Evolutionary conservation across 2,888 invertebrate species (phyloP).

Genomic region (Chesias legatella): DNA sequence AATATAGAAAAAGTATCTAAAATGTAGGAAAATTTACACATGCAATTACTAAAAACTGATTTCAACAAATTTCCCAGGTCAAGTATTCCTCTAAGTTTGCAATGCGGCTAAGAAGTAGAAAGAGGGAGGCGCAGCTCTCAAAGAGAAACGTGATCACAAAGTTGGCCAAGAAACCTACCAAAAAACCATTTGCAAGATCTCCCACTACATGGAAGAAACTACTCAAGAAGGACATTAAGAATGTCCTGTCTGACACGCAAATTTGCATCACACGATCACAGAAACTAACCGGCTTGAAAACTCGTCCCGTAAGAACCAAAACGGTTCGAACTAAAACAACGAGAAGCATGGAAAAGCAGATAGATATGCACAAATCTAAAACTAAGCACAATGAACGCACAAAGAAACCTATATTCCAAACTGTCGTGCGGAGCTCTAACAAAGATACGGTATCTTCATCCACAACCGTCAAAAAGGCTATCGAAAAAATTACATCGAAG

Average conservation of each 20-base stretch:
- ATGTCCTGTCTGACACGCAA: slow-evolving; percentile 53
- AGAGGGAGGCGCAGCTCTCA: slow-evolving; percentile 80
- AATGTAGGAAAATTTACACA: too few species aligned
- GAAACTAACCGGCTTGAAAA: slow-evolving; percentile 41
- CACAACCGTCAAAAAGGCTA: slow-evolving; percentile 45
- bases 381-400: slow-evolving; percentile 52
- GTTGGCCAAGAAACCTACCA: slow-evolving; percentile 49
- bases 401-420: slow-evolving; percentile 68
- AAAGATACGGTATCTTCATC: slow-evolving; percentile 62
- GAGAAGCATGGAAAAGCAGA: slow-evolving; percentile 65
- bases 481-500: slow-evolving; percentile 42
- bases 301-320: slow-evolving; percentile 51
- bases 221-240: slow-evolving; percentile 55
- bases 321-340: slow-evolving; percentile 35
- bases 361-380: slow-evolving; percentile 51
- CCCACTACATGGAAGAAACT: slow-evolving; percentile 62
- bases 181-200: slow-evolving; percentile 44
- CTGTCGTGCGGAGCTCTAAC: slow-evolving; percentile 60
- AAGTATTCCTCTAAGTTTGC: slow-evolving; percentile 53
- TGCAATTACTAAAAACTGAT: not conserved
- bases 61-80: slow-evolving; percentile 45
- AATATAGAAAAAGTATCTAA: too few species aligned
- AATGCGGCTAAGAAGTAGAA: slow-evolving; percentile 86
- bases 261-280: slow-evolving; percentile 64
- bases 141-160: slow-evolving; percentile 56